A percentile compares a stretch with the other conserved stretches of the same genome.
Conservation (phyloP, 1,140 invertebrate species). For the Pogonognathellus flavescens region DNA sequence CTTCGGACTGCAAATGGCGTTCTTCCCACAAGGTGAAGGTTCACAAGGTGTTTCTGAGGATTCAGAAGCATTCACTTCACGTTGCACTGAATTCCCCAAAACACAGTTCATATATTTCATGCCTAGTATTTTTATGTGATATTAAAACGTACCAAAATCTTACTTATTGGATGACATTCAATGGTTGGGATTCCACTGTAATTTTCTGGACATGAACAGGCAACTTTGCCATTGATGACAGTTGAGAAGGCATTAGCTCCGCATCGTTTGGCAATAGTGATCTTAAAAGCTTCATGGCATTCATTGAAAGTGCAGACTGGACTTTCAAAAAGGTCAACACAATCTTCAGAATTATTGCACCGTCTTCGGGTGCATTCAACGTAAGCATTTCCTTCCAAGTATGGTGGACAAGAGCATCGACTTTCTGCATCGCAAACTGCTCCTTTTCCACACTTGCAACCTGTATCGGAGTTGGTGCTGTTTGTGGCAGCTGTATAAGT, state of each 20-base stretch:
- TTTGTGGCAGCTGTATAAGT: background rate
- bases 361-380: conserved; percentile 77
- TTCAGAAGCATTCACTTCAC: background rate
- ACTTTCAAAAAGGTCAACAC: conserved; percentile 3
- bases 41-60: conserved; percentile 13
- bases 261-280: conserved; percentile 70
- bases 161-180: conserved; percentile 55
- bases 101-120: no score
- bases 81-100: no score
- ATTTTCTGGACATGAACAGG: conserved; percentile 71
- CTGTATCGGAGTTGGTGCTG: background rate
- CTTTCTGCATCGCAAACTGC: conserved; percentile 23
- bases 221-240: conserved; percentile 57
- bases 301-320: conserved; percentile 21
- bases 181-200: conserved; percentile 74
- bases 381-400: conserved; percentile 80
- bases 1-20: background rate
- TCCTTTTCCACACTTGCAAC: conserved; percentile 77
- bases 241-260: conserved; percentile 81
- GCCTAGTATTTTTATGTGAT: no score
- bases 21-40: conserved; percentile 15
- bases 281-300: conserved; percentile 14
- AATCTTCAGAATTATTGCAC: conserved; percentile 29
- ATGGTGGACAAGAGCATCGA: conserved; percentile 67
- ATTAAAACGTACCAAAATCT: no score